phyloP scores from a whole-genome alignment of 1,140 invertebrate species.

The Chrysopa pallens region DNA sequence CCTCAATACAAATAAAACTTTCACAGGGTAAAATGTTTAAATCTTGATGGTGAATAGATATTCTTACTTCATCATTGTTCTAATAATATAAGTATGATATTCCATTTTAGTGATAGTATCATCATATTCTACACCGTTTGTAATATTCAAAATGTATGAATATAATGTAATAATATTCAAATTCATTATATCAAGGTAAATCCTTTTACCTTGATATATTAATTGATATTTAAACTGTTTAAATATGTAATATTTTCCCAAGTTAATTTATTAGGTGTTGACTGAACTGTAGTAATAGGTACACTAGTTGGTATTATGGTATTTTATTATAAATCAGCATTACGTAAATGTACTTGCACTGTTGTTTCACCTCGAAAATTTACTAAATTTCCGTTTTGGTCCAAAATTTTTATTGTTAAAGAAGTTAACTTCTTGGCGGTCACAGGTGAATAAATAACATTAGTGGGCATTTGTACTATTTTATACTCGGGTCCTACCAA shows the following conservation, averaged over 20 bases:
- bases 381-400: conserved; percentile 13
- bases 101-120: conserved; percentile 17
- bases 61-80: too few relatives aligned
- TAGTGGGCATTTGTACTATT: conserved; percentile 12
- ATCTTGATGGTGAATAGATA: too few relatives aligned
- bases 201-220: too few relatives aligned
- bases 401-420: conserved; percentile 9
- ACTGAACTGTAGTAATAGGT: too few relatives aligned
- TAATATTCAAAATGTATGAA: too few relatives aligned
- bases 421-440: conserved; percentile 8
- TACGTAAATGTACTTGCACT: conserved; percentile 9
- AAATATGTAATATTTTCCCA: conserved; percentile 9
- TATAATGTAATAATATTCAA: too few relatives aligned
- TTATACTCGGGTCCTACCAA: conserved; percentile 11
- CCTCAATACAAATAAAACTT: too few relatives aligned
- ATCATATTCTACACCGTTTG: conserved; percentile 8
- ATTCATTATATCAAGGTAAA: too few relatives aligned
- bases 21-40: too few relatives aligned
- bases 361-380: conserved; percentile 12
- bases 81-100: conserved; percentile 12
- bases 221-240: conserved; percentile 9
- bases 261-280: conserved; percentile 6
- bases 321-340: background rate
- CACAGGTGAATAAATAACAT: conserved; percentile 18
- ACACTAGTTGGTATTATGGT: background rate